Percentiles rank a stretch among this genome's conserved stretches.
Conservation (phyloP, 2,113 vertebrate genomes). For the Ciconia boyciana region DNA sequence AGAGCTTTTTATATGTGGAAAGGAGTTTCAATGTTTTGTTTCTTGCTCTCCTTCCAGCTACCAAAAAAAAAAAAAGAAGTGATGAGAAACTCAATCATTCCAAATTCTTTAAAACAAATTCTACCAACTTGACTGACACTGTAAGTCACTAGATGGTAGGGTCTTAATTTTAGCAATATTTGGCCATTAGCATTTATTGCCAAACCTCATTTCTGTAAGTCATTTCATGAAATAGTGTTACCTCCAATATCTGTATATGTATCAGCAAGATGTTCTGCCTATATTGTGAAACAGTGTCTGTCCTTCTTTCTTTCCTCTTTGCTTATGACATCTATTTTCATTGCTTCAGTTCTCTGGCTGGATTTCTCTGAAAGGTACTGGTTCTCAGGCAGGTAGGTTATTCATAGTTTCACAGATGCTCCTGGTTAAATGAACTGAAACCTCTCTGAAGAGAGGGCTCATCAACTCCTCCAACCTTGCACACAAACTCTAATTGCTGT, state of each 20-base stretch:
- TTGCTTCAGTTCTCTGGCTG: constrained; percentile 33
- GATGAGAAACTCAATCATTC: background rate
- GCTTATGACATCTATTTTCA: background rate
- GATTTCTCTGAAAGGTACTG: constrained; percentile 32
- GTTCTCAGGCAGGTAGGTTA: constrained; percentile 15
- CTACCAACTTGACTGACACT: background rate
- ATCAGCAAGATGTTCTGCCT: background rate
- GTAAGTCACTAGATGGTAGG: background rate
- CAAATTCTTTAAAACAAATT: background rate
- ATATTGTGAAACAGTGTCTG: background rate
- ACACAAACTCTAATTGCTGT: constrained; percentile 25
- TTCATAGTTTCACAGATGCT: constrained; percentile 44
- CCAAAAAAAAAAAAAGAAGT: background rate
- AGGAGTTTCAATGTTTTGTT: background rate
- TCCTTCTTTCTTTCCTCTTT: constrained; percentile 1
- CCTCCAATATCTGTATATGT: background rate
- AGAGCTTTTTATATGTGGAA: background rate
- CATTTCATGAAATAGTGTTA: background rate
- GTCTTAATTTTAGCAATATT: background rate
- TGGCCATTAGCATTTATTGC: background rate
- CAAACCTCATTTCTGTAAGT: background rate
- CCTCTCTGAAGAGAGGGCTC: constrained; percentile 33
- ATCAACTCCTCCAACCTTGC: constrained; percentile 14
- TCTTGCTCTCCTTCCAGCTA: background rate
- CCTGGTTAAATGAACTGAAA: constrained; percentile 58